phyloP scores from a whole-genome alignment of 1,140 invertebrate species.

The Anadara kagoshimensis region DNA sequence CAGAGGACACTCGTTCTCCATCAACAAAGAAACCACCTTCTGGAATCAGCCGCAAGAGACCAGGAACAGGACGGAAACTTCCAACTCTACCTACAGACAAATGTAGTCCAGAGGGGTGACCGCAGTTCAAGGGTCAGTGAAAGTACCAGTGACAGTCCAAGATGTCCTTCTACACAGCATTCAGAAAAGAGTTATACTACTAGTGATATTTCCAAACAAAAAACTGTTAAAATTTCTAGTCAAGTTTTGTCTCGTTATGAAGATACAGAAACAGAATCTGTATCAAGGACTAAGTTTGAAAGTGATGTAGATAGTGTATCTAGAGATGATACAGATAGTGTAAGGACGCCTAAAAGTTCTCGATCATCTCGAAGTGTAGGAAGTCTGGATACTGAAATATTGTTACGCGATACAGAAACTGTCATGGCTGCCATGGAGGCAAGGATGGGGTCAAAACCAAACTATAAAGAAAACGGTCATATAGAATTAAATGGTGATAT shows the following conservation, averaged over 20 bases:
- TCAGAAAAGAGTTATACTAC: conserved; percentile 10
- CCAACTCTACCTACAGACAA: conserved; percentile 63
- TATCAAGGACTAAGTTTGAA: conserved; percentile 48
- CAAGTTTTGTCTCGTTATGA: conserved; percentile 42
- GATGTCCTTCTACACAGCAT: conserved; percentile 41
- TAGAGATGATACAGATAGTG: conserved; percentile 11
- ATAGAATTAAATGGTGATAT: conserved; percentile 28
- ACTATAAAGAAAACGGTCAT: conserved; percentile 24
- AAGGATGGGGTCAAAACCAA: conserved; percentile 59
- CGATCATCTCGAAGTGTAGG: conserved; percentile 48
- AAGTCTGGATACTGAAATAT: conserved; percentile 75
- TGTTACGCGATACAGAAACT: conserved; percentile 76
- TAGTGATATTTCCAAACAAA: conserved; percentile 27
- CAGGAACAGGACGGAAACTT: conserved; percentile 70
- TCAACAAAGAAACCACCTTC: conserved; percentile 46
- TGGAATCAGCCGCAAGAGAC: conserved; percentile 59
- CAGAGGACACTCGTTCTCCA: conserved; percentile 19
- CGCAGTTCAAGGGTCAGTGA: conserved; percentile 44
- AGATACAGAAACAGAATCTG: conserved; percentile 49
- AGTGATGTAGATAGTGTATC: conserved; percentile 32
- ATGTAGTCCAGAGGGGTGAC: conserved; percentile 58
- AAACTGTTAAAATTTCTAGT: conserved; percentile 53
- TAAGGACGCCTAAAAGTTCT: conserved; percentile 27
- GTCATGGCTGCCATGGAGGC: conserved; percentile 77
- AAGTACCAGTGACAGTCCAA: conserved; percentile 35